phyloP scores from a whole-genome alignment of 2,113 vertebrate species.

The Ophiodon elongatus region DNA sequence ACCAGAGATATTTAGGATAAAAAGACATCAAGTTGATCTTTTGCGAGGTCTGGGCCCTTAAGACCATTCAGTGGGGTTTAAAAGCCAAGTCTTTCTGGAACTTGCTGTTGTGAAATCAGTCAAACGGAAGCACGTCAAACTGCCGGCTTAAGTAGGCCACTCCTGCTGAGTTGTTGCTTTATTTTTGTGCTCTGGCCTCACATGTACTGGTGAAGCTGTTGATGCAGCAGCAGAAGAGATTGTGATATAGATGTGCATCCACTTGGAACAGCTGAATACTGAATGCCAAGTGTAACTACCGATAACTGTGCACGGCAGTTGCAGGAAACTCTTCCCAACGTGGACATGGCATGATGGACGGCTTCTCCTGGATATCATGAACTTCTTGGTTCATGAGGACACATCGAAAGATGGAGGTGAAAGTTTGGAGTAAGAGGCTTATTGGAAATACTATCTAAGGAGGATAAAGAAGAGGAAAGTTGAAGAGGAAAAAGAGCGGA shows the following conservation, averaged over 20 bases:
- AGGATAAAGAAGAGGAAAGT: constrained; percentile 33
- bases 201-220: constrained; percentile 41
- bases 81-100: constrained; percentile 47
- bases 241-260: constrained; percentile 55
- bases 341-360: neutral
- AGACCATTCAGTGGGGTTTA: constrained; percentile 55
- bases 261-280: constrained; percentile 50
- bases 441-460: constrained; percentile 62
- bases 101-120: constrained; percentile 62
- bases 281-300: constrained; percentile 37
- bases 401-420: constrained; percentile 61
- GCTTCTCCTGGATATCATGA: neutral
- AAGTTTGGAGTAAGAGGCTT: constrained; percentile 75
- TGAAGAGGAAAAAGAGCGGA: constrained; percentile 23
- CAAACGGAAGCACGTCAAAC: constrained; percentile 62
- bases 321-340: neutral
- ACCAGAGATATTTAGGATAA: constrained; percentile 60
- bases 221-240: constrained; percentile 40
- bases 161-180: constrained; percentile 67
- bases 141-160: constrained; percentile 69
- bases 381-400: constrained; percentile 10
- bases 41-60: constrained; percentile 59
- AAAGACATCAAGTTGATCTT: constrained; percentile 58
- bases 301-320: constrained; percentile 46
- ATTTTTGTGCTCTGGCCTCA: constrained; percentile 48